These are phyloP conservation scores for Uria lomvia DNA, from an alignment of 2,113 vertebrate species.

Conservation along the genomic window DNA sequence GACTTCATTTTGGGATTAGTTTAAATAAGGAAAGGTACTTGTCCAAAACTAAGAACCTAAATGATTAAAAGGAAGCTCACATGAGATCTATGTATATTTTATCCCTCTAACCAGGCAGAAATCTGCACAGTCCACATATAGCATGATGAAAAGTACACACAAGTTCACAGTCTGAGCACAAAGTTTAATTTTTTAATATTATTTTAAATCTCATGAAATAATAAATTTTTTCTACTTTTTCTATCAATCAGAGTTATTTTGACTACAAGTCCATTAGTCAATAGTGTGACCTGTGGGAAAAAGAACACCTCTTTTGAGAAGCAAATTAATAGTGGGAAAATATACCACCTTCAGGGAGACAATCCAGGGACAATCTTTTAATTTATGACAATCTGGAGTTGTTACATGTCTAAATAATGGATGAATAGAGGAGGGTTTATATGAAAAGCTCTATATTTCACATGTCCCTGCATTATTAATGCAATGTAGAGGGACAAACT, in stretches of 20 bases:
- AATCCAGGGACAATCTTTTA: neutral
- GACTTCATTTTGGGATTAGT: neutral
- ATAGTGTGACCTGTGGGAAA: neutral
- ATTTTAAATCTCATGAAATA: neutral
- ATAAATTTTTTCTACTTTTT: neutral
- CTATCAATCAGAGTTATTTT: neutral
- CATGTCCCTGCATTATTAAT: neutral
- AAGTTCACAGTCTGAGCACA: neutral
- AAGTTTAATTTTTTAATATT: neutral
- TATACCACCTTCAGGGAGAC: neutral
- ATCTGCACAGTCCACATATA: neutral
- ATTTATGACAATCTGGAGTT: neutral
- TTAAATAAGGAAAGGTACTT: neutral
- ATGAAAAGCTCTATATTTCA: neutral
- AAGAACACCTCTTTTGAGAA: neutral
- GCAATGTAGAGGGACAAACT: neutral
- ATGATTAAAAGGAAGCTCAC: neutral
- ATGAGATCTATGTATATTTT: neutral
- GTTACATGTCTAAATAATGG: neutral
- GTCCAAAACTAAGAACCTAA: neutral
- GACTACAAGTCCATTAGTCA: neutral
- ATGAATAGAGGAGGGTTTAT: neutral
- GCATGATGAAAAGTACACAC: neutral
- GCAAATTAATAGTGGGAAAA: neutral
- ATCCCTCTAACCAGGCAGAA: neutral